Evolutionary conservation across 2,113 vertebrate genomes (phyloP).

Genomic region (Heterocephalus glaber): DNA sequence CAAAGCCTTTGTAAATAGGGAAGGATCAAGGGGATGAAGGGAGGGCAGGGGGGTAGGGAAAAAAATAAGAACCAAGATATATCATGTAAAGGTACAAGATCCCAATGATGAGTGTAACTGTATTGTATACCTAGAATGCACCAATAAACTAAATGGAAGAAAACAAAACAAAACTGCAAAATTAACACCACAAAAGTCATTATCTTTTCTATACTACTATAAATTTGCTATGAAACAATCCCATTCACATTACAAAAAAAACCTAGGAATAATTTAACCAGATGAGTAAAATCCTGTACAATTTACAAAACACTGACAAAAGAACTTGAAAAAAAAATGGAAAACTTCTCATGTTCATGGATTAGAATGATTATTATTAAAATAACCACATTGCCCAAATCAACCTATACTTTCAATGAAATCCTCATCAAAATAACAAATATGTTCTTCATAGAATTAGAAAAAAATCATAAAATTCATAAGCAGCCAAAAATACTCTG

Average conservation of each 20-base stretch:
- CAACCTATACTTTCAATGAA: background rate
- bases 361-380: background rate
- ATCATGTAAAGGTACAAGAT: no score
- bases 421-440: no score
- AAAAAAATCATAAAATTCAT: background rate
- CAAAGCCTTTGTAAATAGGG: no score
- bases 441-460: background rate
- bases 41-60: no score
- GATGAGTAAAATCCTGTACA: background rate
- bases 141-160: no score
- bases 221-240: background rate
- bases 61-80: no score
- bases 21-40: no score
- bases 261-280: background rate
- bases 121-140: no score
- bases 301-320: background rate
- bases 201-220: no score
- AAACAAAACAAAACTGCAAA: no score
- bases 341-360: background rate
- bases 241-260: background rate
- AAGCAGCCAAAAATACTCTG: background rate
- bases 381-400: background rate
- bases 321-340: no score
- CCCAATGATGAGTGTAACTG: no score
- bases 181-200: background rate